These are phyloP conservation scores for Semnornis frantzii DNA, from an alignment of 2,113 vertebrate species.

Conservation along the genomic window DNA sequence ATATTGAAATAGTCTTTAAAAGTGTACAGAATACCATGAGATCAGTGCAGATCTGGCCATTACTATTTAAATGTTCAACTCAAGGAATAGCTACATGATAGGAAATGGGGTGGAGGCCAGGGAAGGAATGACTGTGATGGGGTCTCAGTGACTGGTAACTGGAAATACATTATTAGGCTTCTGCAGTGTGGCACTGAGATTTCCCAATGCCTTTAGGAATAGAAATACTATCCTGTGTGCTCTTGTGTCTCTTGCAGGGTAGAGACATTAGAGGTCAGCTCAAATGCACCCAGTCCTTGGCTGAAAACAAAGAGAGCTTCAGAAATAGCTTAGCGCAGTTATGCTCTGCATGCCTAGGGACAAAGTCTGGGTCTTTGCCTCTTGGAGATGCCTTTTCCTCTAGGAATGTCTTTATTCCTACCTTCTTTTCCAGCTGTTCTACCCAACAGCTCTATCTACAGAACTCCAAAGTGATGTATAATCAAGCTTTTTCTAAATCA, in stretches of 20 bases:
- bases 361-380: not conserved
- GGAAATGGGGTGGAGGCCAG: conserved; percentile 26
- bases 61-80: conserved; percentile 63
- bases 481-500: not conserved
- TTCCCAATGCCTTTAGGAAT: not conserved
- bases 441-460: not conserved
- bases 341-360: accelerated
- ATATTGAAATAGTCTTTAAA: conserved; percentile 28
- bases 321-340: not conserved
- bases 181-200: not conserved
- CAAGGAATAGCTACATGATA: conserved; percentile 5
- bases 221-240: not conserved
- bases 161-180: conserved; percentile 17
- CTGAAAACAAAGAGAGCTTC: not conserved
- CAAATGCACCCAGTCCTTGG: not conserved
- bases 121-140: not conserved
- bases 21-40: conserved; percentile 19
- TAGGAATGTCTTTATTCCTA: not conserved
- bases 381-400: not conserved
- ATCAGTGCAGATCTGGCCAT: conserved; percentile 24
- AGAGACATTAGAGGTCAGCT: not conserved
- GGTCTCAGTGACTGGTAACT: conserved; percentile 5
- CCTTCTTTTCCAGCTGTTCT: not conserved
- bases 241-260: not conserved
- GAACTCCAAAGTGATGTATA: not conserved